These are phyloP conservation scores for Pimpla rufipes DNA, from an alignment of 2,888 invertebrate genomes.

Conservation along the genomic window DNA sequence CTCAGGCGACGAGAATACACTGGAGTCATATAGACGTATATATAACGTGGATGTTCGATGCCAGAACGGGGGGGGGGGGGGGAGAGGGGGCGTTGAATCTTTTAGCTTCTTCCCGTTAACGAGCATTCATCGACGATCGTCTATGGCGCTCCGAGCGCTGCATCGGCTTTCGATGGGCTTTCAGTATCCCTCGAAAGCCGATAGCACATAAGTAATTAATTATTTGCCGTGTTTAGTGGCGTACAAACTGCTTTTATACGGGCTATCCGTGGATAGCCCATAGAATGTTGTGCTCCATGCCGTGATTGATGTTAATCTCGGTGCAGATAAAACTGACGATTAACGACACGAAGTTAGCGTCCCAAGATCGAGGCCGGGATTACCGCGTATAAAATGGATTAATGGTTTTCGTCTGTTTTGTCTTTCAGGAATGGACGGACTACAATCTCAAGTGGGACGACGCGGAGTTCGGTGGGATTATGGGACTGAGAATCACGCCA, in stretches of 20 bases:
- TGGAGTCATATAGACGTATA: neutral
- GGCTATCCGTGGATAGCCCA: neutral
- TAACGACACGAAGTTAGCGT: neutral
- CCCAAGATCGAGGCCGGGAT: too few species aligned
- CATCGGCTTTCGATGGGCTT: conserved; percentile 7
- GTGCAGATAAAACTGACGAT: neutral
- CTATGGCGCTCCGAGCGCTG: conserved; percentile 14
- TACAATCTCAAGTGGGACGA: conserved; percentile 99
- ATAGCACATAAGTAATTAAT: conserved; percentile 32
- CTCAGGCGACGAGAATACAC: conserved; percentile 12
- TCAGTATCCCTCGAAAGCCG: conserved; percentile 4
- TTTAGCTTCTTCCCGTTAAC: conserved; percentile 24
- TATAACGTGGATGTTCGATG: neutral
- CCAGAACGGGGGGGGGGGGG: neutral
- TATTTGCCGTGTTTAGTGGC: conserved; percentile 3
- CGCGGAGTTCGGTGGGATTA: conserved; percentile 97
- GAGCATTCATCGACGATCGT: conserved; percentile 26
- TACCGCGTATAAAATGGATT: too few species aligned
- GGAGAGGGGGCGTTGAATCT: neutral
- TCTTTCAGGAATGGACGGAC: conserved; percentile 98
- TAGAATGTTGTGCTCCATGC: neutral
- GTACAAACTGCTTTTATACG: neutral
- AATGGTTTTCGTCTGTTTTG: too few species aligned
- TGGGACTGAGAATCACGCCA: conserved; percentile 97
- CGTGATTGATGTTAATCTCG: neutral